A percentile compares a stretch with the other conserved stretches of the same genome.
These are phyloP conservation scores for Jordanella pulchra DNA, from an alignment of 2,797 vertebrate species.

Conservation along the genomic window DNA sequence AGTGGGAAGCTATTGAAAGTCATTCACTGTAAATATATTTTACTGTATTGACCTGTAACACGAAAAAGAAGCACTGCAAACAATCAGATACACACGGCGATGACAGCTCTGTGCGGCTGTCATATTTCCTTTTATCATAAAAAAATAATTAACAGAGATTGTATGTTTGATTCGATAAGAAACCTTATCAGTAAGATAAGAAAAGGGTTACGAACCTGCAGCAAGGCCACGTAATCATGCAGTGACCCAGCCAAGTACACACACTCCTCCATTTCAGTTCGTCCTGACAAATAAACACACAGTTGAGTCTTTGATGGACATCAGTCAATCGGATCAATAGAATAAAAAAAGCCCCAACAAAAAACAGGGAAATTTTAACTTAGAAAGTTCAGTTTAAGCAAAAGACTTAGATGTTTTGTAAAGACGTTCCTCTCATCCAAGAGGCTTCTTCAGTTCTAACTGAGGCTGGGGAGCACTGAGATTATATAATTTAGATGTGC, in stretches of 20 bases:
- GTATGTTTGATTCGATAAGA: constrained; percentile 53
- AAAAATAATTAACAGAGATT: constrained; percentile 12
- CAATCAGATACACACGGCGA: constrained; percentile 71
- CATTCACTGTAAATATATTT: constrained; percentile 72
- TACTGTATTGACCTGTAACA: constrained; percentile 72
- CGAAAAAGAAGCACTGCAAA: constrained; percentile 76
- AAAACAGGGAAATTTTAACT: too few species aligned
- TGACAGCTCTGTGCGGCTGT: constrained; percentile 36
- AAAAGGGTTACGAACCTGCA: constrained; percentile 65
- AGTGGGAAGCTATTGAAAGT: constrained; percentile 71
- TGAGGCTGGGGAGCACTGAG: too few species aligned
- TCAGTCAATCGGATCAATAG: constrained; percentile 44
- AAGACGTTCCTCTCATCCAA: too few species aligned
- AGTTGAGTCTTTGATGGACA: constrained; percentile 34
- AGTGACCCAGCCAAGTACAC: constrained; percentile 66
- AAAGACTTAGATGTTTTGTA: too few species aligned
- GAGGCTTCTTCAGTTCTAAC: too few species aligned
- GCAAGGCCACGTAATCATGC: constrained; percentile 74
- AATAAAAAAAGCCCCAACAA: constrained; percentile 55
- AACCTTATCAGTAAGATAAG: constrained; percentile 46
- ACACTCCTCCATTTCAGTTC: constrained; percentile 66
- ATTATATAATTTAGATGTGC: too few species aligned
- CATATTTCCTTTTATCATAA: constrained; percentile 35
- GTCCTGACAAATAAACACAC: constrained; percentile 72
- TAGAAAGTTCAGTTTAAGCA: too few species aligned